Conservation (phyloP, 2,113 vertebrate species). For the Salvelinus namaycush region DNA sequence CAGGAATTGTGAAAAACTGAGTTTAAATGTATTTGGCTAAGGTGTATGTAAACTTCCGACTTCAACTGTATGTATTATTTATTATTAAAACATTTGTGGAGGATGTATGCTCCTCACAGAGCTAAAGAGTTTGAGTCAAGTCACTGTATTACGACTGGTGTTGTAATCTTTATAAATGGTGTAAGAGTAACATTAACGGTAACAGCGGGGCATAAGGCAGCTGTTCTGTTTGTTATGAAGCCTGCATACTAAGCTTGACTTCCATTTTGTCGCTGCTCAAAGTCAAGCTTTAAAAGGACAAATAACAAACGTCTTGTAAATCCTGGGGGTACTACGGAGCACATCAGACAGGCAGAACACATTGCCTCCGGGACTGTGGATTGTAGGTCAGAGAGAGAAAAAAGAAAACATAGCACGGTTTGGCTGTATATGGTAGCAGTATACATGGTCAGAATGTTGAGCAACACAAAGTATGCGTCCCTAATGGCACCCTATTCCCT, state of each 20-base stretch:
- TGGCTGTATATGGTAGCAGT: background rate
- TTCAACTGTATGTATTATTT: too few species aligned
- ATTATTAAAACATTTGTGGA: too few species aligned
- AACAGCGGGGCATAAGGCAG: background rate
- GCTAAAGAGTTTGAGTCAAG: too few species aligned
- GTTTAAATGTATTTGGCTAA: too few species aligned
- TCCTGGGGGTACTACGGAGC: background rate
- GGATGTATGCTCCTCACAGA: too few species aligned
- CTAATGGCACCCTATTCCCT: too few species aligned
- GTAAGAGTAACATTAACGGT: background rate
- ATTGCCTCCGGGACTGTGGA: background rate
- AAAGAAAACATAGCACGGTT: background rate
- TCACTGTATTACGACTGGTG: too few species aligned
- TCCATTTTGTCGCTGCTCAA: background rate
- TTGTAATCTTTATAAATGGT: background rate
- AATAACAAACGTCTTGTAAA: background rate
- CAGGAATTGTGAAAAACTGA: too few species aligned
- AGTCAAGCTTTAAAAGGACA: background rate
- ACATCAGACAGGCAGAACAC: background rate
- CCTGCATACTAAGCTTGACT: background rate
- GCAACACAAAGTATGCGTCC: background rate
- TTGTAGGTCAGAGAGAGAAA: background rate
- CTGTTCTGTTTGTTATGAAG: too few species aligned
- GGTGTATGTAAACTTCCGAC: too few species aligned
- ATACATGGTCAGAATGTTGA: background rate